Base-by-base conservation (phyloP, 1,140 invertebrate species). In the Muscidifurax raptorellus region DNA sequence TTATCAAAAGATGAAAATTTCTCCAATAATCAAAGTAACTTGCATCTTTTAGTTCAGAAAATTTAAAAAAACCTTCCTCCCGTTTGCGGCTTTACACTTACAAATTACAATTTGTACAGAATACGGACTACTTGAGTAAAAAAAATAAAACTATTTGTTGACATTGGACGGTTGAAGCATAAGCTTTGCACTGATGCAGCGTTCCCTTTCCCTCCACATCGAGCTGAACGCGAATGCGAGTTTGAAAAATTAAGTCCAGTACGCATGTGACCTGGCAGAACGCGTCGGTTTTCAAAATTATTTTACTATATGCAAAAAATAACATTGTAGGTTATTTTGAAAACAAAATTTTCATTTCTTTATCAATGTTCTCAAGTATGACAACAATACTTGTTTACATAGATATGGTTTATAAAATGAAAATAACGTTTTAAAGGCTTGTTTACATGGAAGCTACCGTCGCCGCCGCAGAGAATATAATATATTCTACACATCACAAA, bases 141-240 rank as follows among this genome's bases (percentile, higher is more conserved):
- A 44, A 66, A 78, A 74, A 59, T 76, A 59, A 59, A 77, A 77
- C 3, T 76, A 52, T 84, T 84, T 84, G 77, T 84, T 84, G 83
- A 74, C 83, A 84, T 84, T 75, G 77, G 71, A 84, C 83, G 83
- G 77, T 84, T 80, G 69, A 75, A 32, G 66, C 59, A 40, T 40
- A 9, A 1, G 44, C 28, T 59, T 74, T 75, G n/a, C 75, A 66
- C 30, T n/a, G 30, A 66, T 69, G 30, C n/a, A n/a, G 81, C 81
- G 22, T 74, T 67, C 64, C 18, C 69, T 59, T 74, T 67, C 64
- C 18, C 69, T 59, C 44, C 28, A n/a, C 72, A 44, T n/a, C n/a
- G n/a, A 82, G 71, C 18, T 9, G 36, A 30, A 77, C 32, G 3
- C 28, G 12, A 5, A 59, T n/a, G 44, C 44, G 22, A 59, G 40